A percentile compares a stretch with the other conserved stretches of the same genome.
phyloP scores from a whole-genome alignment of 1,140 invertebrate genomes.

The Pseudachorutes palmiensis region DNA sequence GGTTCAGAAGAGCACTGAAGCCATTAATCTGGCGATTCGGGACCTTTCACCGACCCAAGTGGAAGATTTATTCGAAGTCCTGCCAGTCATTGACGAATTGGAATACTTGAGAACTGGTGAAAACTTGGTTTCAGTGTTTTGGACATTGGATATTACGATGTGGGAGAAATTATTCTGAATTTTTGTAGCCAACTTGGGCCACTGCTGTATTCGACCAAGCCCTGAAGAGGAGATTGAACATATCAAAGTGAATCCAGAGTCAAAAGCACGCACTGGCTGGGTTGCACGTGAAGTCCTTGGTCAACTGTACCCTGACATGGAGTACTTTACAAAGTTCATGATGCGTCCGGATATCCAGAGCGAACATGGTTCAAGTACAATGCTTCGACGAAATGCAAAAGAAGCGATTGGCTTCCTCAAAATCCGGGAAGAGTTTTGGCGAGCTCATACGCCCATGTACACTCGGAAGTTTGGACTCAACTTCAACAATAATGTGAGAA shows the following conservation, averaged over 20 bases:
- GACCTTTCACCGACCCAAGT: slow-evolving; percentile 41
- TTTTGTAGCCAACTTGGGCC: slow-evolving; percentile 19
- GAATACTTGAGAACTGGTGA: slow-evolving; percentile 7
- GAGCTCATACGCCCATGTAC: slow-evolving; percentile 37
- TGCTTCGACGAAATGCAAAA: slow-evolving; percentile 26
- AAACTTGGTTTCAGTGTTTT: too few species aligned
- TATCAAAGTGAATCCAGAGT: slow-evolving; percentile 17
- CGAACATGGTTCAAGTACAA: slow-evolving; percentile 18
- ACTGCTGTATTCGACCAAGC: slow-evolving; percentile 16
- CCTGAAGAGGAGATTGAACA: slow-evolving; percentile 1
- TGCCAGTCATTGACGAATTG: slow-evolving; percentile 27
- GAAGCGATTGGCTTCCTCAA: slow-evolving; percentile 35
- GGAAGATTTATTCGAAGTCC: slow-evolving; percentile 22
- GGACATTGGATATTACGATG: too few species aligned
- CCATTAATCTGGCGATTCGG: slow-evolving; percentile 47
- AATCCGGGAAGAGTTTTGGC: slow-evolving; percentile 36
- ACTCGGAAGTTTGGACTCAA: slow-evolving; percentile 28
- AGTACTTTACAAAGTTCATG: slow-evolving; percentile 33
- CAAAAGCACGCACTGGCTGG: slow-evolving; percentile 29
- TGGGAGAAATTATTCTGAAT: too few species aligned
- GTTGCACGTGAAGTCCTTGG: slow-evolving; percentile 34
- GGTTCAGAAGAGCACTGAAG: slow-evolving; percentile 47
- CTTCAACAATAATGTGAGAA: slow-evolving; percentile 17
- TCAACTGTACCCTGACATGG: slow-evolving; percentile 29
- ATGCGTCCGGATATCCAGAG: slow-evolving; percentile 29